Evolutionary conservation across 2,888 invertebrate species (phyloP), one percentile per base, ranked within the genome.

Genomic region (Cantharis nigra): DNA sequence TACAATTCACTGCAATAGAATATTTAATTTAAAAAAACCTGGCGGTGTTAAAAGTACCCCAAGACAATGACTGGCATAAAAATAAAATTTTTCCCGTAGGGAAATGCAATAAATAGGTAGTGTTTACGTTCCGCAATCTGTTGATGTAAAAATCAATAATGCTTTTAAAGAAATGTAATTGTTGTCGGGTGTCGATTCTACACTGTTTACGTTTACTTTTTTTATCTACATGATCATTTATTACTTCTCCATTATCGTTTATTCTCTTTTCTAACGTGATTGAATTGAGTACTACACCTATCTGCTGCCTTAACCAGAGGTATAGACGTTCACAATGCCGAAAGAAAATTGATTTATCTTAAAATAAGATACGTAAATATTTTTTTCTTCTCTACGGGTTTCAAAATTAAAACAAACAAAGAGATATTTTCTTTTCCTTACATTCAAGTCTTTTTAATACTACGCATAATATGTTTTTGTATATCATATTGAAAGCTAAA

Each of bases 121-220:
- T 64, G 74, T 70, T 74, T 64, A 20, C 64, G 74, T 30, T 26
- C 63, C 65, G 75, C 75, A 75, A 75, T 75, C 75, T 75, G 71
- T 67, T 75, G 75, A 75, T 75, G 75, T 28, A 14, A 71, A 74
- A 75, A 75, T 75, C 75, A 18, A 75, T 75, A 71, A 71, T 28
- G 75, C 75, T 75, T 75, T 75, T 75, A 75, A 75, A 67, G 75
- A 65, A 75, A 75, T 75, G 71, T 75, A 75, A 75, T 75, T 75
- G 75, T 71, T 49, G 67, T 9, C 33, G 33, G 33, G 63, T 70
- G 62, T 71, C 67, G 71, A 71, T 75, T 62, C 71, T 79, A 78
- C 72, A 69, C 74, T 63, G 70, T 69, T 74, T 62, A 49, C 49
- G 70, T 69, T 74, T 73, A 69, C 69, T 73, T 49, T 69, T 69